A percentile compares a stretch with the other conserved stretches of the same genome.
Evolutionary conservation across 2,797 vertebrate genomes (phyloP).

Genomic region (Dicrostonyx torquatus): DNA sequence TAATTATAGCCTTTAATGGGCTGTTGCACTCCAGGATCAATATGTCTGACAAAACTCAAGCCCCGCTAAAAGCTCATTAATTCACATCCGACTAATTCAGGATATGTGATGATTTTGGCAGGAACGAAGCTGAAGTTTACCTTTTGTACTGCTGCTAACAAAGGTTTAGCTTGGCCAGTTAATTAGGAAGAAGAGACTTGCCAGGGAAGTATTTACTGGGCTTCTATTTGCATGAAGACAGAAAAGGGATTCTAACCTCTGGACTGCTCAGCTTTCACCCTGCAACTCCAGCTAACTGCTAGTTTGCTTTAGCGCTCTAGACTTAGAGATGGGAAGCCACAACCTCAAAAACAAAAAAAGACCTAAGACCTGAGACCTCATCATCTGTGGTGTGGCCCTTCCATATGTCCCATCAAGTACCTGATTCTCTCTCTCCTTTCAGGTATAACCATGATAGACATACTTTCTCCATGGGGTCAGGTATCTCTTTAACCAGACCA

Average conservation of each 20-base stretch:
- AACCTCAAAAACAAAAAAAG: not conserved
- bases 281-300: slow-evolving; percentile 6
- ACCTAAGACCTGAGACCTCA: not conserved
- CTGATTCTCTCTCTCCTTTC: not conserved
- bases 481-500: not conserved
- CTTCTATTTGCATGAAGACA: slow-evolving; percentile 38
- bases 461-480: not conserved
- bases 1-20: slow-evolving; percentile 90
- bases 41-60: slow-evolving; percentile 77
- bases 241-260: not conserved
- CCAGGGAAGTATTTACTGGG: slow-evolving; percentile 50
- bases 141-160: slow-evolving; percentile 58
- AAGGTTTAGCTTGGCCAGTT: slow-evolving; percentile 63
- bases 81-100: slow-evolving; percentile 76
- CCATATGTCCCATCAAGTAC: too few species aligned
- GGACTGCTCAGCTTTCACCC: not conserved
- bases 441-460: not conserved
- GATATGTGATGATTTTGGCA: slow-evolving; percentile 78
- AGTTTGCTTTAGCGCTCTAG: slow-evolving; percentile 3
- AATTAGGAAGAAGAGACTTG: slow-evolving; percentile 61
- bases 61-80: slow-evolving; percentile 78
- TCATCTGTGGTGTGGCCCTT: not conserved
- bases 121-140: slow-evolving; percentile 70
- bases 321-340: not conserved
- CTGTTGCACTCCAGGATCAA: slow-evolving; percentile 86